phyloP scores from a whole-genome alignment of 1,140 invertebrate species.

The Panulirus ornatus region DNA sequence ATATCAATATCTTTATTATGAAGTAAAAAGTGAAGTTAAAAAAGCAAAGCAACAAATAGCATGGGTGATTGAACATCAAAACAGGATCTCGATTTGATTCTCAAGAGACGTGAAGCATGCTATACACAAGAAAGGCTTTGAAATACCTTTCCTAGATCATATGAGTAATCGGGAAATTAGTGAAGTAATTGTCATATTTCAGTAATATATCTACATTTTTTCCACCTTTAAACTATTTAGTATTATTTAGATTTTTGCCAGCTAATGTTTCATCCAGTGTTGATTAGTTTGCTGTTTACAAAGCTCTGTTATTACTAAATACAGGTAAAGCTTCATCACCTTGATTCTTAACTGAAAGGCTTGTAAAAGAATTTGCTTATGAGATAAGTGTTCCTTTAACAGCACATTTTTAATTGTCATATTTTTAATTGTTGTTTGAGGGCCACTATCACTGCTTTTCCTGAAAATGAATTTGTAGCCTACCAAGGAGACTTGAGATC shows the following conservation, averaged over 20 bases:
- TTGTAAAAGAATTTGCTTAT: conserved; percentile 22
- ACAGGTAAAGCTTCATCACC: conserved; percentile 2
- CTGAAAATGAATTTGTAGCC: not conserved
- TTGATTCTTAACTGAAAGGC: not conserved
- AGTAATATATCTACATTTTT: not conserved
- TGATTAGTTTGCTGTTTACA: not conserved
- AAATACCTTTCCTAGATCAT: conserved; percentile 5
- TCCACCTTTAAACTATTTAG: not conserved
- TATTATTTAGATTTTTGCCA: not conserved
- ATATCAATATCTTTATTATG: not conserved
- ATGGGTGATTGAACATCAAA: not conserved
- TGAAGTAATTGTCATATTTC: not conserved
- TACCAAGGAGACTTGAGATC: not conserved
- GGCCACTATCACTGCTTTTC: not conserved
- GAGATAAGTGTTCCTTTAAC: not conserved
- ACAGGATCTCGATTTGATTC: not conserved
- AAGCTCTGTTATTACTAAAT: not conserved
- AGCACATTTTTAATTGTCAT: not conserved
- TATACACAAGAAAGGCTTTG: not conserved
- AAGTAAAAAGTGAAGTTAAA: not conserved
- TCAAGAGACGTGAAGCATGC: not conserved
- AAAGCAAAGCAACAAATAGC: not conserved
- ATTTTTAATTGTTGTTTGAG: not conserved
- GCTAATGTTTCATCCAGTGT: not conserved
- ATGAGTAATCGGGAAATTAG: not conserved